Percentiles rank a stretch among this genome's conserved stretches.
These are phyloP conservation scores for Girardinichthys multiradiatus DNA, from an alignment of 2,113 vertebrate genomes.

Conservation along the genomic window DNA sequence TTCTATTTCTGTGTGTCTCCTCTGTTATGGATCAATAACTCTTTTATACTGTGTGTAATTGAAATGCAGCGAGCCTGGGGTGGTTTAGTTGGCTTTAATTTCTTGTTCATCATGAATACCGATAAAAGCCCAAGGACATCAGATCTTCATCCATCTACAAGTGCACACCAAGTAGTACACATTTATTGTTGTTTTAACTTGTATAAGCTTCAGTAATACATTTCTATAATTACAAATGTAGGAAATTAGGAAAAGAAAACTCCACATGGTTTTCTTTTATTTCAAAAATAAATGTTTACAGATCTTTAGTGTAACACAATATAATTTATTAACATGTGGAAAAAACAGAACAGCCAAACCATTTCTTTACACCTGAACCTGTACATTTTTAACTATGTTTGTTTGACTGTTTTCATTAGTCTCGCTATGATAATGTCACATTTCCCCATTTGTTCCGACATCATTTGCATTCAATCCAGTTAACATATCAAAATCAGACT, in stretches of 20 bases:
- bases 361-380: too few species aligned
- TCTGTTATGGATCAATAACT: conserved; percentile 67
- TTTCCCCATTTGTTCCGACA: too few species aligned
- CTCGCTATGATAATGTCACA: too few species aligned
- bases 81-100: conserved; percentile 65
- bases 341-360: too few species aligned
- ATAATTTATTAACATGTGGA: too few species aligned
- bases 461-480: too few species aligned
- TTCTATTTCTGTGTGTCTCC: conserved; percentile 42
- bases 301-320: too few species aligned
- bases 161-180: conserved; percentile 17
- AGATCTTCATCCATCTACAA: conserved; percentile 38
- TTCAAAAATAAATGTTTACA: not conserved
- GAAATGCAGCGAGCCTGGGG: conserved; percentile 67
- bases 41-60: conserved; percentile 72
- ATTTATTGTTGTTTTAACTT: not conserved
- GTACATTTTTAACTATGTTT: too few species aligned
- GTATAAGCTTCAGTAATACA: not conserved
- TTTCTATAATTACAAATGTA: not conserved
- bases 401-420: too few species aligned
- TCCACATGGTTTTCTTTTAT: not conserved
- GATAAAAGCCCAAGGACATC: conserved; percentile 57
- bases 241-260: not conserved
- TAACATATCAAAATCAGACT: too few species aligned
- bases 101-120: conserved; percentile 62